Conservation (phyloP, 1,140 invertebrate genomes). For the Drosophila athabasca region DNA sequence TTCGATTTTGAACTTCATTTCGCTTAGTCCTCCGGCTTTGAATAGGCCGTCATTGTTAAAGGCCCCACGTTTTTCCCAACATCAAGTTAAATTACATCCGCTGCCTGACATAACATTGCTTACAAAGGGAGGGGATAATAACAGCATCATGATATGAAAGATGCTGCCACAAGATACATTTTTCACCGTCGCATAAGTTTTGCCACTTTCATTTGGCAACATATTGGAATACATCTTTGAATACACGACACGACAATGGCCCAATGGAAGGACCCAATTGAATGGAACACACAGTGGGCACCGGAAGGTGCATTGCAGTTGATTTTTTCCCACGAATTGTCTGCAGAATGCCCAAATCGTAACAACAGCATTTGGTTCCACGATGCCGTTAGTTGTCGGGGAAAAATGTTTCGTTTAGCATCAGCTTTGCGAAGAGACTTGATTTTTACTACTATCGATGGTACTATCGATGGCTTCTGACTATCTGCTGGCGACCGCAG, state of each 20-base stretch:
- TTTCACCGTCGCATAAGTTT: neutral
- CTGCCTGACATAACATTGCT: constrained; percentile 42
- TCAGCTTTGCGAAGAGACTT: no score
- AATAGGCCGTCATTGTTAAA: constrained; percentile 35
- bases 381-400: no score
- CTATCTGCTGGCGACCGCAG: constrained; percentile 48
- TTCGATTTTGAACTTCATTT: constrained; percentile 58
- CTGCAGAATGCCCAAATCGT: no score
- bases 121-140: constrained; percentile 34
- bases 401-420: no score
- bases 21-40: constrained; percentile 13
- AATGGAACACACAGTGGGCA: no score
- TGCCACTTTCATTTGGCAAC: neutral
- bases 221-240: constrained; percentile 8
- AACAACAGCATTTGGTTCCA: no score
- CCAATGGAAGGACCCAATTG: no score
- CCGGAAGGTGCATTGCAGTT: no score
- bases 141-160: constrained; percentile 1
- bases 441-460: no score
- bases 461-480: constrained; percentile 5
- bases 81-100: constrained; percentile 52
- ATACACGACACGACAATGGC: no score
- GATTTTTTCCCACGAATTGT: no score
- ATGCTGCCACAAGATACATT: neutral
- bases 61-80: constrained; percentile 12